Evolutionary conservation across 2,113 vertebrate species (phyloP).

Genomic region (Chinchilla lanigera): DNA sequence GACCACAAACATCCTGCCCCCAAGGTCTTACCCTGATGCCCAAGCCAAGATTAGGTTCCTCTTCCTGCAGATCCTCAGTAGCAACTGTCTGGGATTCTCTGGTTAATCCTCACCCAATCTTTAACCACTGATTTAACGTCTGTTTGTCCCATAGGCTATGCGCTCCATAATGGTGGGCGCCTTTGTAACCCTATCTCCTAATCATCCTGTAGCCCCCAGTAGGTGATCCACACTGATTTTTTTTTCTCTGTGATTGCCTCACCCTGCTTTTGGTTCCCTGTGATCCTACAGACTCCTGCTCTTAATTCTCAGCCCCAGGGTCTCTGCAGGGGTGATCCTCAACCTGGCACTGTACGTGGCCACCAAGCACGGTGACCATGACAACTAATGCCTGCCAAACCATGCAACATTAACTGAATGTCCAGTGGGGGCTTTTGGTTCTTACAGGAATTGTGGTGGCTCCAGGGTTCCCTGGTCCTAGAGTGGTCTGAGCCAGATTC

Average conservation of each 20-base stretch:
- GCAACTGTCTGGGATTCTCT: neutral
- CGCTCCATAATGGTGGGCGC: neutral
- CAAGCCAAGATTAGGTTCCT: neutral
- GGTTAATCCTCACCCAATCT: neutral
- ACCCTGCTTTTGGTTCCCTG: neutral
- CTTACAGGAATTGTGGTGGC: neutral
- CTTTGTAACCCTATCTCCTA: neutral
- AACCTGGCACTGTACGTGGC: neutral
- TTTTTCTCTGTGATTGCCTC: neutral
- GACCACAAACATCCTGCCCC: neutral
- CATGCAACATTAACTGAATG: neutral
- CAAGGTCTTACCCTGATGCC: neutral
- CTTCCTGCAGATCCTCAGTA: neutral
- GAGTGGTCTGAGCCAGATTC: neutral
- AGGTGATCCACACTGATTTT: neutral
- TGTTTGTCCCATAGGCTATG: neutral
- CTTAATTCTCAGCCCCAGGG: neutral
- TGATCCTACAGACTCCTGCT: neutral
- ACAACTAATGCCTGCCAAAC: neutral
- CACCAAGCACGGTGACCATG: neutral
- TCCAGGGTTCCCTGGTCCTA: neutral
- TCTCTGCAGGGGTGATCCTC: neutral
- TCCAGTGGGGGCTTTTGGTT: neutral
- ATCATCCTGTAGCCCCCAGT: neutral
- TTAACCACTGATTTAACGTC: neutral